Evolutionary conservation across 35 echinoderm and acorn worm species (phyloP), one percentile per base, ranked within the genome.

Genomic region (Ptychodera flava): DNA sequence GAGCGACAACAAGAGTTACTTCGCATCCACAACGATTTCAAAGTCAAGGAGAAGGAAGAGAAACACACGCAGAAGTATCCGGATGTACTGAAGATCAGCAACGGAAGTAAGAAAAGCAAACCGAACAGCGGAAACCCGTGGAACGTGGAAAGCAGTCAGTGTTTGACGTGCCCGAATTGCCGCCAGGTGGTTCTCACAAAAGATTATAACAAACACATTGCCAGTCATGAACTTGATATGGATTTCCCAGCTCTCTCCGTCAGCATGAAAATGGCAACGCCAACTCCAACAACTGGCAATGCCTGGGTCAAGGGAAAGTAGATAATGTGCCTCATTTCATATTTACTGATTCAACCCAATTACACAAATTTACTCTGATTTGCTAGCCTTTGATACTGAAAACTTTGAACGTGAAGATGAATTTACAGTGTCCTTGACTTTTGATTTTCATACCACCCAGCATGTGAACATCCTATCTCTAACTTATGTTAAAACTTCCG

Each of bases 1-100:
- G 78, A 78, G 32, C 94, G 94, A 35, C 96, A 99, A 76, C 96
- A 99, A 76, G 95, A 97, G 35, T 81, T 99, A 31, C 77, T 94
- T 0, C 22, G 33, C 16, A 92, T 94, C 28, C 83, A 92, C 78
- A 94, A 88, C 53, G 82, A 92, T 38, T 87, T 31, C 33, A 90
- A 83, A 35, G 35, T 83, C 6, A 16, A 36, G 2, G 82, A 34
- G n/a, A 83, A 83, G 30, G 35, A 83, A 28, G 37, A 0, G 37
- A 36, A 35, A 37, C 33, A 83, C 10, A 83, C 30, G 33, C 45
- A 64, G 45, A 64, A 64, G 22, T 64, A 64, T 64, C 45, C 45
- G 45, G 45, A 64, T 64, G 82, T 83, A 35, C 35, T 83, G 10
- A 15, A 34, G 37, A 83, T 83, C 15, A 83, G 37, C 1, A 83